Percentiles rank a stretch among this genome's conserved stretches.
phyloP scores from a whole-genome alignment of 2,797 vertebrate genomes.

The Tamandua tetradactyla region DNA sequence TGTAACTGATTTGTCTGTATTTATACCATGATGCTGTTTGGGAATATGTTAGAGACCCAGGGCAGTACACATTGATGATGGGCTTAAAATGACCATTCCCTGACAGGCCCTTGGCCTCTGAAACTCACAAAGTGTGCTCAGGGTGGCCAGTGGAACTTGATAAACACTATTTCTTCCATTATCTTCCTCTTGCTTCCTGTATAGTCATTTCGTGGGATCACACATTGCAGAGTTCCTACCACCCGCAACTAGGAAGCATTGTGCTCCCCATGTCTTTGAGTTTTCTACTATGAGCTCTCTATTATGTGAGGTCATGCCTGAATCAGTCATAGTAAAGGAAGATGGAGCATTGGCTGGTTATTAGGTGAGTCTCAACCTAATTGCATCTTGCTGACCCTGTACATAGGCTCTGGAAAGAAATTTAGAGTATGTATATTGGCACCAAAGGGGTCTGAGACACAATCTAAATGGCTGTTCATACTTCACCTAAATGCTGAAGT shows the following conservation, averaged over 20 bases:
- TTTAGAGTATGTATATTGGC: neutral
- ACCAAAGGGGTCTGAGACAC: neutral
- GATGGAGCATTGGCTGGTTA: neutral
- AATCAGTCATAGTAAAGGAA: neutral
- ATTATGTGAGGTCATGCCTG: neutral
- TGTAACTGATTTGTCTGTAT: conserved; percentile 13
- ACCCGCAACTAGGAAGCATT: neutral
- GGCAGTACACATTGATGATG: neutral
- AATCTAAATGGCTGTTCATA: neutral
- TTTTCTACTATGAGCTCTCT: neutral
- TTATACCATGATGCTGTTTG: neutral
- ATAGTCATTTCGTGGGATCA: neutral
- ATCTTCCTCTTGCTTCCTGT: neutral
- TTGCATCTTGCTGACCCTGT: neutral
- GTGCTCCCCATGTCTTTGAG: neutral
- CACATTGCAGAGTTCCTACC: neutral
- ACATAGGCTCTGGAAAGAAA: neutral
- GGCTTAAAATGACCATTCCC: neutral
- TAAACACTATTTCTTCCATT: neutral
- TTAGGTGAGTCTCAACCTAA: neutral
- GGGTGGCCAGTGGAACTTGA: neutral
- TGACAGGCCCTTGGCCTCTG: neutral
- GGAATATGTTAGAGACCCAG: neutral
- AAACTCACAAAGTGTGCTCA: neutral
- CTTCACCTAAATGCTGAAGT: neutral